Base-by-base conservation (phyloP, 2,113 vertebrate genomes). In the Pomatostomus ruficeps region DNA sequence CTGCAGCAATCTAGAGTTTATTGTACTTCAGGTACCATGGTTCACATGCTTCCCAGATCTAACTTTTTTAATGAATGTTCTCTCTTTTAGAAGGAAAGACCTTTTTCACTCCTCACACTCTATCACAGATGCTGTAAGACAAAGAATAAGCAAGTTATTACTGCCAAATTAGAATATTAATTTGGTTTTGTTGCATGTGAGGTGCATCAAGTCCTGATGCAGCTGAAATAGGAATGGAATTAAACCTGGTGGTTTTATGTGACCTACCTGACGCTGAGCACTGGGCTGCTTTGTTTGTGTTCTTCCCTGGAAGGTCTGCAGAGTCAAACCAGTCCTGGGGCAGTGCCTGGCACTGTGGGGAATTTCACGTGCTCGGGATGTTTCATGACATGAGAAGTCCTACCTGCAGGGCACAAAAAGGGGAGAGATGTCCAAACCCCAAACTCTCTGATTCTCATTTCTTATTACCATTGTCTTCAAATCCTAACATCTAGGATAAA, bases 351-450 rank as follows among this genome's bases (percentile, higher is more conserved):
- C 36, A 17, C 38, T 81, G 46, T 57, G n/a, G 45, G 36, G 65
- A 28, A 1, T 9, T 68, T 18, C 14, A 24, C 0, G 3, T 9
- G 3, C 14, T 1, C 12, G 16, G 28, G 23, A 11, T 51, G 8
- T 28, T 74, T 29, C 45, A 5, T 52, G 31, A 45, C 24, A 33
- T 35, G 15, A 29, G 8, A 6, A 5, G 23, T 52, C 26, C 20
- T 36, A 10, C 7, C 16, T 33, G 18, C 12, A 28, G 11, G 7
- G 31, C 9, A 31, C 14, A 38, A 29, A 31, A 58, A 24, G 46
- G 18, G 33, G 2, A 48, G 18, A 72, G 77, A n/a, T 43, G 3
- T 13, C 17, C 1, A 1, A 67, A 79, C 0, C 3, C 14, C 21
- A 58, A 40, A 45, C n/a, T 61, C 62, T 70, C 36, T 12, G 4